Base-by-base conservation (phyloP, 2,113 vertebrate genomes). In the Choloepus hoffmanni region DNA sequence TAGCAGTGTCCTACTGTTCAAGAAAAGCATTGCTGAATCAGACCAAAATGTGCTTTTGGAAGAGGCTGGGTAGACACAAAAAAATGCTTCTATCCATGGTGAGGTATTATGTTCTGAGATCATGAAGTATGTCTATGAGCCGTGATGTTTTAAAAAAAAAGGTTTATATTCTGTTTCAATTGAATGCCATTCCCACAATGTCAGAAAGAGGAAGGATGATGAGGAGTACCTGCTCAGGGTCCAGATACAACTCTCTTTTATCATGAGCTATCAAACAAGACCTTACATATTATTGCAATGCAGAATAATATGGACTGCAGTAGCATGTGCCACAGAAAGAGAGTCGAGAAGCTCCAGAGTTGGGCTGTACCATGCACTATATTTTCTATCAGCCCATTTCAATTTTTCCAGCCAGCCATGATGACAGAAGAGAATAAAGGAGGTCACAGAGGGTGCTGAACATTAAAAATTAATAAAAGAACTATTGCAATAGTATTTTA, bases 391-490 rank as follows among this genome's bases (percentile, higher is more conserved):
- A 98, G 97, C 97, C 96, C 96, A 92, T 98, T 98, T 98, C 98
- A 98, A 93, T 98, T 98, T 98, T 98, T 97, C 97, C 95, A 98
- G 93, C 78, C 97, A 98, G 95, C 98, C 97, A 98, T 97, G 97
- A 98, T 98, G 98, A 98, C 98, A 98, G 98, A 88, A 95, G 96
- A 98, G 97, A 98, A 98, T 97, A 98, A 98, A 98, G 97, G 96
- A 98, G 98, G 98, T 98, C 98, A 98, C 98, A 95, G 96, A 98
- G 97, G 98, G 98, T 97, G 93, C 98, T 96, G 98, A 90, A 96
- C 98, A 98, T 99, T 98, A 99, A 99, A 98, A 99, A 99, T 99
- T 98, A 98, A 99, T 98, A 98, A 94, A 97, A 98, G 98, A 98
- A 98, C 98, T 98, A 99, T 98, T 98, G 98, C 98, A 89, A 98